A percentile compares a stretch with the other conserved stretches of the same genome.
Conservation (phyloP, 1,140 invertebrate species). For the Andrena cerasifolii region DNA sequence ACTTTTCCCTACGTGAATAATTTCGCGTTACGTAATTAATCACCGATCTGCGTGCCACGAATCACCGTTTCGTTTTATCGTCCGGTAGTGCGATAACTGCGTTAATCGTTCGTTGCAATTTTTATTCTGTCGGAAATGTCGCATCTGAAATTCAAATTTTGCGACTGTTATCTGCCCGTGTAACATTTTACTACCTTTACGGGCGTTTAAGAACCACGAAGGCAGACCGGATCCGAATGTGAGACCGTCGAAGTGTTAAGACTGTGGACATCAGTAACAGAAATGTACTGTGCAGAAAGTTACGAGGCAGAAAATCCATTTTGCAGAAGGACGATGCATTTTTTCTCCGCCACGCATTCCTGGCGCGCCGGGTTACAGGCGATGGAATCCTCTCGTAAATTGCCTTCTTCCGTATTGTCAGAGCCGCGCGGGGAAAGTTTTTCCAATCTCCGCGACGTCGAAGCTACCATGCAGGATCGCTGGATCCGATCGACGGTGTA, state of each 20-base stretch:
- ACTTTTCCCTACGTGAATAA: background rate
- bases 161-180: background rate
- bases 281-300: background rate
- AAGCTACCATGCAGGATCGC: slow-evolving; percentile 15
- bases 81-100: slow-evolving; percentile 5
- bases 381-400: slow-evolving; percentile 54
- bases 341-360: slow-evolving; percentile 27
- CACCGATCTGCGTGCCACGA: background rate
- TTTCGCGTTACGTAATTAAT: slow-evolving; percentile 26
- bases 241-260: no score
- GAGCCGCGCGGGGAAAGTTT: slow-evolving; percentile 53
- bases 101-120: slow-evolving; percentile 30
- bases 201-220: background rate
- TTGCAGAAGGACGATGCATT: slow-evolving; percentile 32
- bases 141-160: slow-evolving; percentile 27
- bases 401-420: slow-evolving; percentile 60
- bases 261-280: background rate
- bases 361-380: slow-evolving; percentile 16
- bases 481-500: slow-evolving; percentile 33
- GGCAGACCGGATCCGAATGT: no score
- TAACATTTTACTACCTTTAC: background rate
- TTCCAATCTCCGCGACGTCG: slow-evolving; percentile 49
- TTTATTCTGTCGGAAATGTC: slow-evolving; percentile 6
- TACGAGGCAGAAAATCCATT: slow-evolving; percentile 40
- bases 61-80: background rate